Conservation (phyloP, 2,797 vertebrate species). For the Pteropus rufus region DNA sequence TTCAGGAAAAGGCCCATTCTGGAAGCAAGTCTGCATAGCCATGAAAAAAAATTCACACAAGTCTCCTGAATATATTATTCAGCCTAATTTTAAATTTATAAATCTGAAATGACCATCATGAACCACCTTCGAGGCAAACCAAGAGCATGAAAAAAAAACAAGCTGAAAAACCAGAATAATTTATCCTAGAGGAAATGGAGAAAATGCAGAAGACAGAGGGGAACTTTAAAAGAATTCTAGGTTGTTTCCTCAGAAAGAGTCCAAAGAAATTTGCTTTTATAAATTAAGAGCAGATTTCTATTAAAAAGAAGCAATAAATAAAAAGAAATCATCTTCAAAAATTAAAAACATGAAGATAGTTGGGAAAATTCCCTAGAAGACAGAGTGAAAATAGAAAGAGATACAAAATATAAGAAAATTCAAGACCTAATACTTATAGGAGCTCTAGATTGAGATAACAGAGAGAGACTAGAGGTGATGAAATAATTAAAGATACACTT, state of each 20-base stretch:
- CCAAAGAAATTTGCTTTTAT: slow-evolving; percentile 32
- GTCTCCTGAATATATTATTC: background rate
- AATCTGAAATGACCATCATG: background rate
- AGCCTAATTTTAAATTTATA: background rate
- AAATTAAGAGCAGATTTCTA: slow-evolving; percentile 40
- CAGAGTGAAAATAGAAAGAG: slow-evolving; percentile 11
- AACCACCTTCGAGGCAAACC: background rate
- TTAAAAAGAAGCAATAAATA: slow-evolving; percentile 27
- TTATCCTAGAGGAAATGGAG: background rate
- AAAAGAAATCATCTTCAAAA: slow-evolving; percentile 44
- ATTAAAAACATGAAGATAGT: slow-evolving; percentile 40
- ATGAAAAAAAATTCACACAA: background rate
- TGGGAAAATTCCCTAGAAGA: slow-evolving; percentile 3
- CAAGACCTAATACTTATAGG: slow-evolving; percentile 9
- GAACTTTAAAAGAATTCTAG: slow-evolving; percentile 23
- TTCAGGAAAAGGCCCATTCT: background rate
- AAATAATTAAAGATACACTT: slow-evolving; percentile 50
- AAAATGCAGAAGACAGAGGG: background rate
- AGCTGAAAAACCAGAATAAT: slow-evolving; percentile 28
- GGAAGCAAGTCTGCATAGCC: background rate
- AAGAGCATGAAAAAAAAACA: background rate
- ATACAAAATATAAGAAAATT: slow-evolving; percentile 44
- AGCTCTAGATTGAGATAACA: slow-evolving; percentile 41
- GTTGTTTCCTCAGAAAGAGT: background rate
- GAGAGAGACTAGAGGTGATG: slow-evolving; percentile 5